These are phyloP conservation scores for Noctua fimbriata DNA, from an alignment of 2,888 invertebrate species.

Conservation along the genomic window DNA sequence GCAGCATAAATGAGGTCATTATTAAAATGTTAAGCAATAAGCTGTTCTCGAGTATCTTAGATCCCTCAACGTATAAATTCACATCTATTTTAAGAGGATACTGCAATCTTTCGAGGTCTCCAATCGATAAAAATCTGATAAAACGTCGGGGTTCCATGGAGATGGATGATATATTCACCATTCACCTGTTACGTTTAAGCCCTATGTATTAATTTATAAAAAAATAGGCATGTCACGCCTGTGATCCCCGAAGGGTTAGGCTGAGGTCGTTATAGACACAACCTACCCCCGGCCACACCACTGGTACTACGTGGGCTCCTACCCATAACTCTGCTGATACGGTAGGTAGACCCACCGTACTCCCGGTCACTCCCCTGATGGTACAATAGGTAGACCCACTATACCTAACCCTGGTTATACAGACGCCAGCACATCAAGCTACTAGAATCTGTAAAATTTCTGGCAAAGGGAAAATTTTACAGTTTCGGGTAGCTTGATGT, in stretches of 20 bases:
- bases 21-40: constrained; percentile 23
- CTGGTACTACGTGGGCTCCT: background rate
- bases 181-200: background rate
- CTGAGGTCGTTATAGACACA: background rate
- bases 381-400: too few species aligned
- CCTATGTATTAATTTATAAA: background rate
- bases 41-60: constrained; percentile 2
- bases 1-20: constrained; percentile 28
- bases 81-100: background rate
- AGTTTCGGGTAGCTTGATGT: too few species aligned
- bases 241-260: background rate
- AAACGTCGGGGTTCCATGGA: background rate
- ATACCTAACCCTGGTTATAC: too few species aligned
- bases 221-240: background rate
- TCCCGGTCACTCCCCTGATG: too few species aligned
- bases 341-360: too few species aligned
- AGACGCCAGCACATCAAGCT: too few species aligned
- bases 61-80: constrained; percentile 5
- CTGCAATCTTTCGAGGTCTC: background rate
- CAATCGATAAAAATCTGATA: background rate
- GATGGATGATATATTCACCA: background rate
- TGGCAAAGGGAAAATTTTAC: too few species aligned
- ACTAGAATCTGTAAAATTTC: too few species aligned
- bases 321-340: background rate
- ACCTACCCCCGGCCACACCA: background rate